Percentiles rank a stretch among this genome's conserved stretches.
phyloP scores from a whole-genome alignment of 2,888 invertebrate species.

The Epistrophe grossulariae region DNA sequence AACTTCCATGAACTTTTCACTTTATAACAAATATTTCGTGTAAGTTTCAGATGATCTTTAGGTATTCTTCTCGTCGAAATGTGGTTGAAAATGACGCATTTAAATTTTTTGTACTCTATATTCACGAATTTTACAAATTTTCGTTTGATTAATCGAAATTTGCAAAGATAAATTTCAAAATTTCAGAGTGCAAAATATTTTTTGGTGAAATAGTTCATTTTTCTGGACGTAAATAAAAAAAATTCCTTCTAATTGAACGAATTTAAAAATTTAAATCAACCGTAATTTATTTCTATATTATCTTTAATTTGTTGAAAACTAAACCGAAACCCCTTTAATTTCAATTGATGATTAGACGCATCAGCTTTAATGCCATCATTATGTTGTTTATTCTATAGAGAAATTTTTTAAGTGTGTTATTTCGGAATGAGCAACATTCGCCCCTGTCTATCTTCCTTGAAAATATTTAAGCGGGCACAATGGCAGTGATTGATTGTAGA shows the following conservation, averaged over 20 bases:
- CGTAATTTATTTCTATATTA: neutral
- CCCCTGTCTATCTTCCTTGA: constrained; percentile 34
- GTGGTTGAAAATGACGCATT: no score
- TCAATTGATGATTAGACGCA: constrained; percentile 27
- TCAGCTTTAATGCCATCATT: constrained; percentile 21
- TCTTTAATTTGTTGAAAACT: neutral
- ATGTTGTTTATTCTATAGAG: neutral
- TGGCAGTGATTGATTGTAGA: constrained; percentile 75
- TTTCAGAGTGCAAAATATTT: no score
- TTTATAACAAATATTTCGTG: no score
- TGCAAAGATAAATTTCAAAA: no score
- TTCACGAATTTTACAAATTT: no score
- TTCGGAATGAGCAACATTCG: constrained; percentile 10
- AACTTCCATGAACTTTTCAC: no score
- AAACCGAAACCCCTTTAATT: constrained; percentile 3
- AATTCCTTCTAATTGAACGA: neutral
- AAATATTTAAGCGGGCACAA: constrained; percentile 66
- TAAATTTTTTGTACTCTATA: no score
- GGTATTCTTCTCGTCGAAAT: no score
- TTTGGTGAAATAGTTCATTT: no score
- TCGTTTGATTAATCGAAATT: no score
- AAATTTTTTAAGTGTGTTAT: neutral
- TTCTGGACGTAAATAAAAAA: no score
- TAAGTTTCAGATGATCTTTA: no score
- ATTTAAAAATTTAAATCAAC: neutral